phyloP scores from a whole-genome alignment of 2,888 invertebrate genomes.

The Stenolophus ochropezus region DNA sequence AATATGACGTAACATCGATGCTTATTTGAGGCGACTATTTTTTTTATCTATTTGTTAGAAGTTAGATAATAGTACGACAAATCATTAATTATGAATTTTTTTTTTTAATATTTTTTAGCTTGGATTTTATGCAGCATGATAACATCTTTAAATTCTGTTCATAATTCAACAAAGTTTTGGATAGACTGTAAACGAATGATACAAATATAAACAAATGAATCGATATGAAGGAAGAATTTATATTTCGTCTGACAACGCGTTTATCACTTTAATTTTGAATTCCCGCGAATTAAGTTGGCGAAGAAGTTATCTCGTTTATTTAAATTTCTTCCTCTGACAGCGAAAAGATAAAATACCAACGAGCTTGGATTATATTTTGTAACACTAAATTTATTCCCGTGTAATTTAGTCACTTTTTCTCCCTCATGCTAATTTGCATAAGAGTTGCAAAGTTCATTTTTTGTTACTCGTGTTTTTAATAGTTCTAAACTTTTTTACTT shows the following conservation, averaged over 20 bases:
- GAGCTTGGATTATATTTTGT: neutral
- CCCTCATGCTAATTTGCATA: neutral
- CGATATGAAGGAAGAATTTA: neutral
- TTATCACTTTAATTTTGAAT: neutral
- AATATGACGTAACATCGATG: too few species aligned
- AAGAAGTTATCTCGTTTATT: conserved; percentile 19
- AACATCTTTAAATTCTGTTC: too few species aligned
- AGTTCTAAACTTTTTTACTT: too few species aligned
- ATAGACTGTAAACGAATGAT: too few species aligned
- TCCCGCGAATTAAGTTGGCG: conserved; percentile 1
- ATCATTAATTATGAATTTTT: too few species aligned
- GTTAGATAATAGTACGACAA: too few species aligned
- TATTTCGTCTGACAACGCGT: neutral
- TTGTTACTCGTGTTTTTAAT: too few species aligned
- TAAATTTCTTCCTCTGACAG: conserved; percentile 1
- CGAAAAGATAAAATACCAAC: neutral
- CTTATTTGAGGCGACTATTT: too few species aligned
- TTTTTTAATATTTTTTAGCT: too few species aligned
- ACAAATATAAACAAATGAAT: conserved; percentile 53
- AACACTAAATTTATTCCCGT: conserved; percentile 3
- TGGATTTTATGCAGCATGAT: too few species aligned
- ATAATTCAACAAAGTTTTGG: too few species aligned
- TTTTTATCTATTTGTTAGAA: too few species aligned
- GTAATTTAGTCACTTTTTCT: neutral
- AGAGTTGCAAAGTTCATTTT: neutral